phyloP scores from a whole-genome alignment of 2,113 vertebrate species.

The Variabilichromis moorii region DNA sequence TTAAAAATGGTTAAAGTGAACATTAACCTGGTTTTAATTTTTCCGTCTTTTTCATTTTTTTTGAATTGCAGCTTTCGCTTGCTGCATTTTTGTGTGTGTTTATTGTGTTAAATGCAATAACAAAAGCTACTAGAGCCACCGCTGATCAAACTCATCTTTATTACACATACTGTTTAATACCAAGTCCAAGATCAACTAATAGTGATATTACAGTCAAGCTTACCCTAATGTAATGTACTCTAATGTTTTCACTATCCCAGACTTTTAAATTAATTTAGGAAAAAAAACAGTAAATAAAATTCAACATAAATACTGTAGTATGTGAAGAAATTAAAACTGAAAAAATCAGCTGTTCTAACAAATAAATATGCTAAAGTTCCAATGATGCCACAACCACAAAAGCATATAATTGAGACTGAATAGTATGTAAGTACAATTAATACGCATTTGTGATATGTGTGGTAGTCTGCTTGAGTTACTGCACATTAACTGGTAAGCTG shows the following conservation, averaged over 20 bases:
- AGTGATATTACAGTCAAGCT: not conserved
- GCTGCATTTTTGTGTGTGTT: not conserved
- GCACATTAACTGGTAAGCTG: not conserved
- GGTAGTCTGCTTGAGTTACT: not conserved
- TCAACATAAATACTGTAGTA: not conserved
- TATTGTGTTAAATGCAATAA: not conserved
- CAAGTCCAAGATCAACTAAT: not conserved
- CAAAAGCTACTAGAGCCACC: not conserved
- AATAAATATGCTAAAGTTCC: not conserved
- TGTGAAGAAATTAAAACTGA: not conserved
- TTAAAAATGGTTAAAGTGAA: not conserved
- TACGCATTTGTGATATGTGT: not conserved
- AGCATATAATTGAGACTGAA: not conserved
- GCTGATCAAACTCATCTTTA: not conserved
- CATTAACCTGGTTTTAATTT: not conserved
- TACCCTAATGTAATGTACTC: not conserved
- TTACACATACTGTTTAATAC: not conserved
- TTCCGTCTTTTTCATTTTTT: not conserved
- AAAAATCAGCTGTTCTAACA: not conserved
- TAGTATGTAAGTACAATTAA: not conserved
- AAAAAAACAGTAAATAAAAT: slow-evolving; percentile 24
- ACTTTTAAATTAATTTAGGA: not conserved
- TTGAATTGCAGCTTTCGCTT: not conserved
- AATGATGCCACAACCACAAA: not conserved
- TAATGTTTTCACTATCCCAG: not conserved